Evolutionary conservation across 2,113 vertebrate genomes (phyloP).

Genomic region (Sylvietta virens): DNA sequence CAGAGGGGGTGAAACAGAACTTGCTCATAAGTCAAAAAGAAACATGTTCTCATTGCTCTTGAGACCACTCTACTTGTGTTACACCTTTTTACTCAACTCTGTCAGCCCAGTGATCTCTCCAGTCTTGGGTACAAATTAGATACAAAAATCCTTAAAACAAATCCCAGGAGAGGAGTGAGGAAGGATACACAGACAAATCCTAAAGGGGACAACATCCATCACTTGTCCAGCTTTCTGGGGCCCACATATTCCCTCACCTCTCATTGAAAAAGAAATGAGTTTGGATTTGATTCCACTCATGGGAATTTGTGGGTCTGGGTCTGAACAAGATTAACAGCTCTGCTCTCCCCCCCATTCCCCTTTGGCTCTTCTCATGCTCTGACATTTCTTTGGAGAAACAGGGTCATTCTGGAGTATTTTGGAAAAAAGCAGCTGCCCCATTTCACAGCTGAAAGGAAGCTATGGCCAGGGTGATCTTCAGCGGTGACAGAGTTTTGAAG

Average conservation of each 20-base stretch:
- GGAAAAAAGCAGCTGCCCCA: background rate
- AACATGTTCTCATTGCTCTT: background rate
- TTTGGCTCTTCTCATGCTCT: background rate
- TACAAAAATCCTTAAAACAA: background rate
- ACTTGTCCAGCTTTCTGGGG: background rate
- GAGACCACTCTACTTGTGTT: background rate
- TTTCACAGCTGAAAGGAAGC: background rate
- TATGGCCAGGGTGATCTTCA: background rate
- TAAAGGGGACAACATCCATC: background rate
- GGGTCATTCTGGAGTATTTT: background rate
- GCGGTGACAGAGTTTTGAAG: background rate
- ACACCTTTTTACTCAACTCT: background rate
- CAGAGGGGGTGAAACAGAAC: background rate
- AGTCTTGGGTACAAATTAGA: background rate
- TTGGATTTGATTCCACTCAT: background rate
- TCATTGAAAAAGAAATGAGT: background rate
- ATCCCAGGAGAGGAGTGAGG: background rate
- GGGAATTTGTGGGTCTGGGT: background rate
- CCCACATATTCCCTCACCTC: background rate
- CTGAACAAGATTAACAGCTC: background rate
- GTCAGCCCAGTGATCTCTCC: background rate
- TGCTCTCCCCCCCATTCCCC: background rate
- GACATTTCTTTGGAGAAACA: constrained; percentile 38
- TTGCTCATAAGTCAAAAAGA: background rate
- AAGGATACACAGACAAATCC: background rate